Conservation (phyloP, 1,140 invertebrate genomes). For the Tribolium castaneum region DNA sequence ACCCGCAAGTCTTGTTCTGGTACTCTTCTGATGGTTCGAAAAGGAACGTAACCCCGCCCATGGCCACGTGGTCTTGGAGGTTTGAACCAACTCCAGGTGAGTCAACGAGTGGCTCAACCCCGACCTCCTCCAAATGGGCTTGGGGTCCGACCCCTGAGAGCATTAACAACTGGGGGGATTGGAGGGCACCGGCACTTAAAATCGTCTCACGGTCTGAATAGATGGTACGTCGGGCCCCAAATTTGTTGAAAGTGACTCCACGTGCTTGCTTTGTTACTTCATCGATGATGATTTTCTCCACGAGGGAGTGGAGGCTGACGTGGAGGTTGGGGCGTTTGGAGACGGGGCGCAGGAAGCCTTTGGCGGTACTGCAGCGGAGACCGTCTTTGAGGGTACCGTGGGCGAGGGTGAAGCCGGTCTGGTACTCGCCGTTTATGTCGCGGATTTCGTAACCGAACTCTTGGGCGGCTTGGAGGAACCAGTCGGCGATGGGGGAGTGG, state of each 20-base stretch:
- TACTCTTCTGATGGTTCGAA: constrained; percentile 66
- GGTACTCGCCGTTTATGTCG: constrained; percentile 81
- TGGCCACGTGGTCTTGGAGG: constrained; percentile 81
- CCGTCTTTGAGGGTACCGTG: constrained; percentile 86
- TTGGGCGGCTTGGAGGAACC: constrained; percentile 75
- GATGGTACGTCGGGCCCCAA: constrained; percentile 64
- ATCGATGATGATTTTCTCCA: constrained; percentile 74
- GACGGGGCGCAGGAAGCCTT: constrained; percentile 81
- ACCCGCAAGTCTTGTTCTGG: constrained; percentile 66
- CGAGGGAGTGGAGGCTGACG: constrained; percentile 73
- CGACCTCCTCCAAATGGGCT: constrained; percentile 71
- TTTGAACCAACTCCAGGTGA: constrained; percentile 83
- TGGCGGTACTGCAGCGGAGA: constrained; percentile 83
- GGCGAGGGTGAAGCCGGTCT: constrained; percentile 78
- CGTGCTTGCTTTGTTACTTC: constrained; percentile 67
- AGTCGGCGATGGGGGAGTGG: constrained; percentile 70
- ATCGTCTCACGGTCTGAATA: constrained; percentile 76
- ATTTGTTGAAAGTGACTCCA: constrained; percentile 73
- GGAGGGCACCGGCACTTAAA: constrained; percentile 77
- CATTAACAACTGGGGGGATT: constrained; percentile 85
- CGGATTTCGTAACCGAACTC: constrained; percentile 77
- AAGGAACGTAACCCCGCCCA: constrained; percentile 66
- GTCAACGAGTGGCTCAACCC: constrained; percentile 68
- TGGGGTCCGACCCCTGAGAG: constrained; percentile 78
- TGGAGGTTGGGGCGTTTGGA: constrained; percentile 79